phyloP scores from a whole-genome alignment of 2,888 invertebrate genomes.

The Euproctis similis region DNA sequence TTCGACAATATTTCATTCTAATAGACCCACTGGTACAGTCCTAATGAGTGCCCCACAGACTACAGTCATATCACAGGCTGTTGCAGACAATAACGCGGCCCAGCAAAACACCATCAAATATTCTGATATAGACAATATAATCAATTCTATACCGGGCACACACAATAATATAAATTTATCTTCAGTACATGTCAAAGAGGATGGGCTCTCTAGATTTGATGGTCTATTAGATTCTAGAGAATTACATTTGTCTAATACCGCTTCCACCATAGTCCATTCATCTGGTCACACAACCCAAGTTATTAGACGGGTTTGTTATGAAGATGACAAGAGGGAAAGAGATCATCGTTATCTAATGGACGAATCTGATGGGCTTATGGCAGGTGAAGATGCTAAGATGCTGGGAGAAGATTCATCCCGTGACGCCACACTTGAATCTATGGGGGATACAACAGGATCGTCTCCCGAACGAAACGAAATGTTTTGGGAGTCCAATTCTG shows the following conservation, averaged over 20 bases:
- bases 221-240: constrained; percentile 53
- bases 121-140: constrained; percentile 54
- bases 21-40: constrained; percentile 55
- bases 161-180: constrained; percentile 39
- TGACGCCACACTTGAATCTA: constrained; percentile 44
- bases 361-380: constrained; percentile 43
- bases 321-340: constrained; percentile 39
- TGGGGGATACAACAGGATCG: constrained; percentile 46
- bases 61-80: constrained; percentile 61
- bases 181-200: constrained; percentile 55
- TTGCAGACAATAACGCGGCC: constrained; percentile 31
- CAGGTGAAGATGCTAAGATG: constrained; percentile 51
- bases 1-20: constrained; percentile 58
- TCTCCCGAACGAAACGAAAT: constrained; percentile 58
- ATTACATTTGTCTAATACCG: constrained; percentile 46
- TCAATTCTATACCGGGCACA: constrained; percentile 38
- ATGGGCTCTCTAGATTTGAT: constrained; percentile 50
- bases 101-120: constrained; percentile 46
- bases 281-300: constrained; percentile 60
- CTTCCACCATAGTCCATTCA: constrained; percentile 57
- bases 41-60: constrained; percentile 59
- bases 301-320: constrained; percentile 57
- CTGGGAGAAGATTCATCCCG: constrained; percentile 50
- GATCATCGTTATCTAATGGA: constrained; percentile 43
- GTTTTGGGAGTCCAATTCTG: constrained; percentile 66